These are phyloP conservation scores for Malurus alboscapulatus DNA, from an alignment of 2,113 vertebrate genomes.

Conservation along the genomic window DNA sequence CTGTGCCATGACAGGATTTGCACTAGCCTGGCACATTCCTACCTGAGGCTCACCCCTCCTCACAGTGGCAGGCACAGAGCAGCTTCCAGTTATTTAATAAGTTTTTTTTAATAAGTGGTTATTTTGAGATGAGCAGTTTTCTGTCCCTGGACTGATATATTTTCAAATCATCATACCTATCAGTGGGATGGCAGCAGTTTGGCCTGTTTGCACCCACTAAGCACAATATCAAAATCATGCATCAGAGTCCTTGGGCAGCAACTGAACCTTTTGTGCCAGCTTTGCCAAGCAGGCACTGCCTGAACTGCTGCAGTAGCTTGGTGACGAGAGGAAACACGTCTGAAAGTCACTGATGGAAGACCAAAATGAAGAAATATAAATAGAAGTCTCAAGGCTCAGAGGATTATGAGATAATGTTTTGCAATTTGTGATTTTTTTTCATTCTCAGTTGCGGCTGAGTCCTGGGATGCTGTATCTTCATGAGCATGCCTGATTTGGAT, in stretches of 20 bases:
- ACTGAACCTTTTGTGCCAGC: background rate
- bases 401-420: background rate
- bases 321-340: background rate
- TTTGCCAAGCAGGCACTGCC: background rate
- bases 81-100: background rate
- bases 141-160: background rate
- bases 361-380: background rate
- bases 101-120: background rate
- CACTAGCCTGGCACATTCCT: background rate
- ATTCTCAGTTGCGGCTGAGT: background rate
- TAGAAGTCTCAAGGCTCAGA: background rate
- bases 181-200: background rate
- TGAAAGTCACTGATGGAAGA: background rate
- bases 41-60: background rate
- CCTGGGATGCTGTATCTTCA: background rate
- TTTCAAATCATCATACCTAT: background rate
- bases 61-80: background rate
- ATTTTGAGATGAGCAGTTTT: background rate
- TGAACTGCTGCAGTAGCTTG: fast-evolving
- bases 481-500: background rate
- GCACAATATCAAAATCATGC: background rate
- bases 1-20: background rate
- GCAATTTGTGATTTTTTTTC: background rate
- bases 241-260: background rate
- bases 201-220: background rate